Evolutionary conservation across 2,113 vertebrate genomes (phyloP), one percentile per base, ranked within the genome.

Genomic region (Eleginops maclovinus): DNA sequence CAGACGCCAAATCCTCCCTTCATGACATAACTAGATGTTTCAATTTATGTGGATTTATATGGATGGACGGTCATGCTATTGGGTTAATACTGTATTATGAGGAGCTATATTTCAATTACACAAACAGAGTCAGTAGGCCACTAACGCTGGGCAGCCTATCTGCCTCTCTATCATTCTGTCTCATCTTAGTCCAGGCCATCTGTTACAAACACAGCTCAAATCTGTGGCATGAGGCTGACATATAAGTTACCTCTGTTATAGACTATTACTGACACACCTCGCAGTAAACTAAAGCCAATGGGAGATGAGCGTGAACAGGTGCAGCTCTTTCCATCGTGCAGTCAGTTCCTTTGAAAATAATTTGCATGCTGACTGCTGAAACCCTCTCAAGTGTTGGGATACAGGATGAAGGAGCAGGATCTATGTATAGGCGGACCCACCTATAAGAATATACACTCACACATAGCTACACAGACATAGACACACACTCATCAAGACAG

Each of bases 51-150:
- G 79, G 77, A 77, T 86, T 91, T 91, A 56, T 68, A 66, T 26
- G 51, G 50, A 73, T 2, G 51, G 50, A 73, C 4, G 13, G 59
- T 43, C 72, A 24, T 22, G 55, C 74, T 92, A 89, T 65, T 89
- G 82, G 92, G 90, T 94, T 93, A 93, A 93, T 92, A 73, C 87
- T 88, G 89, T 91, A 93, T 94, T 92, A 94, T 53, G 67, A n/a
- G 10, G 65, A 81, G 79, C 83, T 89, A 79, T 74, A 72, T 83
- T 86, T 86, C 79, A 91, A 83, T 88, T 81, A 77, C 76, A 82
- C 61, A 73, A 74, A 79, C 59, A 67, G 71, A 88, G 77, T 88
- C 88, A 89, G 79, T 77, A 51, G 85, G 88, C 64, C 90, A 85
- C 47, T 56, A 80, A 50, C 76, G 53, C 80, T 24, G 79, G 15